Percentiles rank a stretch among this genome's conserved stretches.
Evolutionary conservation across 2,888 invertebrate genomes (phyloP).

Genomic region (Coecobrya sp.): DNA sequence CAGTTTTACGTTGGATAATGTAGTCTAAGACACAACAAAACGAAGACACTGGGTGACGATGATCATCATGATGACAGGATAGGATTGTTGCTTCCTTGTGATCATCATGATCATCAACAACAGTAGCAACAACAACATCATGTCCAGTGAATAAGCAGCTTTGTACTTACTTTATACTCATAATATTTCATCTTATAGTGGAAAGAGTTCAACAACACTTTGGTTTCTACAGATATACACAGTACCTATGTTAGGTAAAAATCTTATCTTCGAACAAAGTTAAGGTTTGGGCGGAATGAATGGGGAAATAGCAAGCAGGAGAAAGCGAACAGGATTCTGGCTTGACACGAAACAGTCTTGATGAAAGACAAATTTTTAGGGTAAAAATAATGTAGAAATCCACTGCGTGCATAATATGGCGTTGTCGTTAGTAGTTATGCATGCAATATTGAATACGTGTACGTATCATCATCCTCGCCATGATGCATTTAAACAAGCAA

Average conservation of each 20-base stretch:
- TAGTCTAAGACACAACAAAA: not conserved
- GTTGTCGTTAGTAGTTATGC: not conserved
- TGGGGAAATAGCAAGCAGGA: too few relatives aligned
- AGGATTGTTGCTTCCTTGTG: slow-evolving; percentile 30
- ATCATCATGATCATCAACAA: not conserved
- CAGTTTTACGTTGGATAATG: not conserved
- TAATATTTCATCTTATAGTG: not conserved
- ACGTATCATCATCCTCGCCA: not conserved
- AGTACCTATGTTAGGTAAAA: too few relatives aligned
- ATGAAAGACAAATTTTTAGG: too few relatives aligned
- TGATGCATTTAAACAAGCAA: not conserved
- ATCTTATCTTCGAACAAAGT: too few relatives aligned
- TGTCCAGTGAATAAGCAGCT: not conserved
- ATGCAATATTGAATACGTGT: not conserved
- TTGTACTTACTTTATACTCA: not conserved
- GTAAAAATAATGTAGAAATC: not conserved
- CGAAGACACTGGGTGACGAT: not conserved
- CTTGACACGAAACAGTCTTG: too few relatives aligned
- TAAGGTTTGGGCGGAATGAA: too few relatives aligned
- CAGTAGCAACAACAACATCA: not conserved
- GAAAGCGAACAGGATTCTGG: too few relatives aligned
- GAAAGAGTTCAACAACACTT: too few relatives aligned
- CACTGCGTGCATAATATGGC: not conserved
- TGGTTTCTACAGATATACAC: too few relatives aligned
- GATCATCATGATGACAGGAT: slow-evolving; percentile 18